These are phyloP conservation scores for Nemurella pictetii DNA, from an alignment of 2,888 invertebrate genomes.

Conservation along the genomic window DNA sequence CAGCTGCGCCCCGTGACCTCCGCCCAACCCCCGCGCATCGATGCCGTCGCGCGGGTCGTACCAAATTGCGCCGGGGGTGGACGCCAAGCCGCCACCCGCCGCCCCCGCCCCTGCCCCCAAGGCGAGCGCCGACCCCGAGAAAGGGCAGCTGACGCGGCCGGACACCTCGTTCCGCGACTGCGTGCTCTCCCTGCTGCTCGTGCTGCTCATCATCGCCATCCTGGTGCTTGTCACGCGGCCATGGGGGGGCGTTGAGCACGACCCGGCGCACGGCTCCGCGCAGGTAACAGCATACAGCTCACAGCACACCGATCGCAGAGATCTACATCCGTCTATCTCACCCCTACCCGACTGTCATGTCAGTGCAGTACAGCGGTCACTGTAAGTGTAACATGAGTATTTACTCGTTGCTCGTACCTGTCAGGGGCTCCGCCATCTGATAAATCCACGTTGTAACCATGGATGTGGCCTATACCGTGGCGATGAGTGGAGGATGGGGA, in stretches of 20 bases:
- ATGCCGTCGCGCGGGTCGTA: neutral
- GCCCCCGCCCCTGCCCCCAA: neutral
- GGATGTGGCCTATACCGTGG: too few relatives aligned
- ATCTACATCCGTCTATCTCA: too few relatives aligned
- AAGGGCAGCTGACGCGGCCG: neutral
- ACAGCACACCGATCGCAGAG: neutral
- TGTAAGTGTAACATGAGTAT: too few relatives aligned
- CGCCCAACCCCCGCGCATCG: neutral
- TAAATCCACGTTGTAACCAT: too few relatives aligned
- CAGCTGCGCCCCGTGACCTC: too few relatives aligned
- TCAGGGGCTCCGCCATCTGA: too few relatives aligned
- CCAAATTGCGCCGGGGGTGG: neutral
- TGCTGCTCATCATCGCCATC: slow-evolving; percentile 26
- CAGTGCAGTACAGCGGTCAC: too few relatives aligned
- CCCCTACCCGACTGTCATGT: too few relatives aligned
- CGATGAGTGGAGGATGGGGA: too few relatives aligned
- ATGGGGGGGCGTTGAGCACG: neutral
- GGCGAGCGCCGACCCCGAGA: neutral
- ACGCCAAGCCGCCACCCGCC: neutral
- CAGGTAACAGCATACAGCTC: neutral
- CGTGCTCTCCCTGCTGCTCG: neutral
- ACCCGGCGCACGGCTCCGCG: neutral
- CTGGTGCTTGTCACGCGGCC: slow-evolving; percentile 27
- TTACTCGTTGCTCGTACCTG: too few relatives aligned
- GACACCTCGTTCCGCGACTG: slow-evolving; percentile 17